Conservation (phyloP, 2,113 vertebrate genomes). For the Psittacula cyanocephala region DNA sequence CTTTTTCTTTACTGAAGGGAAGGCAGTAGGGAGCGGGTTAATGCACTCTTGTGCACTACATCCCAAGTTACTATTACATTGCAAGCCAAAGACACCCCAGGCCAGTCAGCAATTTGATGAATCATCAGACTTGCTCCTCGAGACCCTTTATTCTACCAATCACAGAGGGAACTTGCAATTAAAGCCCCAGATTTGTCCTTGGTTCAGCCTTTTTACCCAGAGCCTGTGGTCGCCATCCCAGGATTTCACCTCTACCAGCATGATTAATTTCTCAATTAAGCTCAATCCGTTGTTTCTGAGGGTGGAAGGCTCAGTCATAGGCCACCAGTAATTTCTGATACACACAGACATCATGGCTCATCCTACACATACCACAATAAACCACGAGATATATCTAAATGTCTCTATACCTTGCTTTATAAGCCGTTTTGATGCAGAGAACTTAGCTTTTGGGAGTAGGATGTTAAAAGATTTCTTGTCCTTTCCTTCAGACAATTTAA, state of each 20-base stretch:
- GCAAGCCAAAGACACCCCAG: neutral
- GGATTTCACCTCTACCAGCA: neutral
- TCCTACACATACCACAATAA: neutral
- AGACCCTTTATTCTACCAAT: neutral
- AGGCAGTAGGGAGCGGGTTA: neutral
- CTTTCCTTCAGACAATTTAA: neutral
- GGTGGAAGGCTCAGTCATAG: neutral
- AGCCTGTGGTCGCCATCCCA: neutral
- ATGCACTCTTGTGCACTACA: neutral
- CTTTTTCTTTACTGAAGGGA: neutral
- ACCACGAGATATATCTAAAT: neutral
- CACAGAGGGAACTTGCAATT: neutral
- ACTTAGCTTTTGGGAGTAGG: neutral
- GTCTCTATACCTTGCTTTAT: neutral
- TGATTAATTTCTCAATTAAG: neutral
- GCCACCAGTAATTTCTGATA: neutral
- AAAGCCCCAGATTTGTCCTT: neutral
- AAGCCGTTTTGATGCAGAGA: neutral
- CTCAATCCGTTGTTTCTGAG: neutral
- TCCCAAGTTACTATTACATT: accelerated
- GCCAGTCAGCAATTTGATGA: neutral
- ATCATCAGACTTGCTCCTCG: neutral
- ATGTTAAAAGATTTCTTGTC: neutral
- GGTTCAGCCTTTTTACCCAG: neutral
- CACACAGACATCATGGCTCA: neutral